Conservation (phyloP, 2,797 vertebrate genomes). For the Pterois miles region DNA sequence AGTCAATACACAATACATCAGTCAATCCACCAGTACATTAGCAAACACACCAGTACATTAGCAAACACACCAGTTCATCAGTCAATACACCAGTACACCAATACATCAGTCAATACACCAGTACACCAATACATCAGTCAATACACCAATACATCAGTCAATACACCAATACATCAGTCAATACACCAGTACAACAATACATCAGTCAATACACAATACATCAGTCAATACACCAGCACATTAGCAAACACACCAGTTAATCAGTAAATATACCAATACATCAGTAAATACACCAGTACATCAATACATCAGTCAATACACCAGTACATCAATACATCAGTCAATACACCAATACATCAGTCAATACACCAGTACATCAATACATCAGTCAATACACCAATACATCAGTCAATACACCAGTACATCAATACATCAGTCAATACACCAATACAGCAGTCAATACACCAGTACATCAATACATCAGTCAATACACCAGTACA, state of each 20-base stretch:
- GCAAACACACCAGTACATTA: background rate
- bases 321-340: background rate
- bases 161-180: too few relatives aligned
- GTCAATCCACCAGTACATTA: background rate
- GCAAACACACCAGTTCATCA: background rate
- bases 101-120: background rate
- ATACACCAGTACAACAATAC: background rate
- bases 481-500: background rate
- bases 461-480: too few relatives aligned
- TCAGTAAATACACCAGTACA: background rate
- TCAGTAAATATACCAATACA: background rate
- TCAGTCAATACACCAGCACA: background rate
- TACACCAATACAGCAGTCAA: background rate
- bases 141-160: background rate
- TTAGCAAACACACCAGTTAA: background rate
- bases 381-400: background rate
- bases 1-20: too few relatives aligned
- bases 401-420: background rate
- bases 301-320: background rate
- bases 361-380: too few relatives aligned
- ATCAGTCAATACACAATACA: too few relatives aligned
- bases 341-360: background rate
- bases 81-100: background rate
- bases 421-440: background rate
- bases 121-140: background rate